These are phyloP conservation scores for Brenthis hecate DNA, from an alignment of 2,888 invertebrate genomes.

Conservation along the genomic window DNA sequence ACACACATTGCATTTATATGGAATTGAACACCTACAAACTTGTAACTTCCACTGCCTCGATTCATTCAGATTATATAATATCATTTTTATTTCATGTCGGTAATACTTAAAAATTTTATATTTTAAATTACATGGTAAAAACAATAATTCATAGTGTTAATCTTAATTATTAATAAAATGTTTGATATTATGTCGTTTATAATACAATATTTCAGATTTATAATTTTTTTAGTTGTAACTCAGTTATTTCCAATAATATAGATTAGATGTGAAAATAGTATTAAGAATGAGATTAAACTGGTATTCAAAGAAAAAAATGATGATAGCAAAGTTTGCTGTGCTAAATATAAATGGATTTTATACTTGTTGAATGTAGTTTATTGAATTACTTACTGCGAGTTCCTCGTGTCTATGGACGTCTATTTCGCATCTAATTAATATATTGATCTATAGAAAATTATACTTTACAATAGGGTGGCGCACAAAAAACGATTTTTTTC, in stretches of 20 bases:
- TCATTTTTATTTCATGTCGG: background rate
- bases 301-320: slow-evolving; percentile 4
- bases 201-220: background rate
- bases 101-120: background rate
- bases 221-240: background rate
- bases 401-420: slow-evolving; percentile 16
- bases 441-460: slow-evolving; percentile 15
- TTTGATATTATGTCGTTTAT: slow-evolving; percentile 18
- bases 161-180: background rate
- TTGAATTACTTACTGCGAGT: slow-evolving; percentile 10
- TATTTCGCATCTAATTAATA: slow-evolving; percentile 28
- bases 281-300: background rate
- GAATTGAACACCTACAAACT: slow-evolving; percentile 27
- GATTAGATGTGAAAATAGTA: slow-evolving; percentile 21
- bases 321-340: background rate
- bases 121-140: slow-evolving; percentile 9
- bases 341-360: background rate
- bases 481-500: no score
- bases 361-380: slow-evolving; percentile 2
- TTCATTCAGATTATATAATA: slow-evolving; percentile 1
- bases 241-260: slow-evolving; percentile 13
- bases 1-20: slow-evolving; percentile 27
- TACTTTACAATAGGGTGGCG: no score
- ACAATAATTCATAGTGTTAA: background rate
- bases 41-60: slow-evolving; percentile 27